Conservation (phyloP, 2,797 vertebrate genomes). For the Mus spretus region DNA sequence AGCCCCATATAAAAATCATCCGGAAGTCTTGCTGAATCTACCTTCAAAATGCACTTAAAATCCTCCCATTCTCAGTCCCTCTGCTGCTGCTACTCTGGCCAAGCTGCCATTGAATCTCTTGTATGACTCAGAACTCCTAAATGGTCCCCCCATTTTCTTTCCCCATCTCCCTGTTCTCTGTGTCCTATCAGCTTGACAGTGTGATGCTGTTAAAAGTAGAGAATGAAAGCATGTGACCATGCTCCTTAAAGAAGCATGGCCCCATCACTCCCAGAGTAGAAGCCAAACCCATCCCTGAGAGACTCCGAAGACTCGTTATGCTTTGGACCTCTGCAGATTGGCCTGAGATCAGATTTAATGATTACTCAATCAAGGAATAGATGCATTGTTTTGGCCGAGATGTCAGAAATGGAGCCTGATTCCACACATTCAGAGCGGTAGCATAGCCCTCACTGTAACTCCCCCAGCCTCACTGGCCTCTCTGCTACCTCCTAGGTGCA, state of each 20-base stretch:
- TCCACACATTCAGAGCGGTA: background rate
- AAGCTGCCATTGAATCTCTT: accelerated
- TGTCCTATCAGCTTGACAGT: background rate
- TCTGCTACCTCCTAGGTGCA: background rate
- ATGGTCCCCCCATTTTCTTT: background rate
- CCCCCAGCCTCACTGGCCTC: background rate
- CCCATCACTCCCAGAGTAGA: background rate
- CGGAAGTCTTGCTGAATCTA: background rate
- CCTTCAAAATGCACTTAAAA: background rate
- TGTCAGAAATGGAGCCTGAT: background rate
- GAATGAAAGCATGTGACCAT: background rate
- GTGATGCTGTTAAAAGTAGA: background rate
- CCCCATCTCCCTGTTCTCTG: background rate
- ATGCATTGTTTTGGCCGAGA: background rate
- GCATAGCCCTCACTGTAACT: background rate
- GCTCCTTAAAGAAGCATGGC: background rate
- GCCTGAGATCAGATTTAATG: background rate
- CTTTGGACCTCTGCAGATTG: background rate
- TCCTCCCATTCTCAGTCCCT: background rate
- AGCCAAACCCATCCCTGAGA: background rate
- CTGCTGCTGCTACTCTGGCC: background rate
- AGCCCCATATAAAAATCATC: background rate
- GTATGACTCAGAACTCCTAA: too few relatives aligned
- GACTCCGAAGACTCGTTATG: too few relatives aligned
- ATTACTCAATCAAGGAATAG: background rate